Evolutionary conservation across 2,797 vertebrate genomes (phyloP).

Genomic region (Adelosebastes latens): DNA sequence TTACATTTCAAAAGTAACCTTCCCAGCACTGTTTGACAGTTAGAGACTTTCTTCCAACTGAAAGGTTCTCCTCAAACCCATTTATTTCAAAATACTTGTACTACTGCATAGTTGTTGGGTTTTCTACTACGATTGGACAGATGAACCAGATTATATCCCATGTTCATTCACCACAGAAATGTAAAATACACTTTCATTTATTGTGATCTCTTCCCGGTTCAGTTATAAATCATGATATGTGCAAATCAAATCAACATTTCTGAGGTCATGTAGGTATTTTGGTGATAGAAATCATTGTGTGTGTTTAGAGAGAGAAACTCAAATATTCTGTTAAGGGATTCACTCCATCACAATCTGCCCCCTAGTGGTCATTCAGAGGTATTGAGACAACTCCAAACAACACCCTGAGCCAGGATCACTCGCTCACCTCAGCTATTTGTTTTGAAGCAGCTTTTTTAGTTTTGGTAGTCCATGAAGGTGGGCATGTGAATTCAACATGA

Average conservation of each 20-base stretch:
- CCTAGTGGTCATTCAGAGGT: conserved; percentile 42
- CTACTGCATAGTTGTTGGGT: background rate
- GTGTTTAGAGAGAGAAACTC: background rate
- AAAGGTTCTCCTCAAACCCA: background rate
- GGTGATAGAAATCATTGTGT: background rate
- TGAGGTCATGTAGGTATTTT: background rate
- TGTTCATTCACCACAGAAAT: background rate
- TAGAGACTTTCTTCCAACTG: background rate
- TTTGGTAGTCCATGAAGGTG: background rate
- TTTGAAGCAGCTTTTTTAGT: background rate
- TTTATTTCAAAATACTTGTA: background rate
- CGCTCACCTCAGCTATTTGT: background rate
- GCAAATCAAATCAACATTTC: background rate
- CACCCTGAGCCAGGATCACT: background rate
- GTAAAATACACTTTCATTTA: background rate
- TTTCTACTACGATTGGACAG: background rate
- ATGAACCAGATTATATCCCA: background rate
- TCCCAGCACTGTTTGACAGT: background rate
- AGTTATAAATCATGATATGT: background rate
- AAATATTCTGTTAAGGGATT: background rate
- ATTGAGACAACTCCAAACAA: background rate
- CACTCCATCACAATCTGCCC: conserved; percentile 10
- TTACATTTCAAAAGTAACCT: too few species aligned
- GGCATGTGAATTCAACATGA: background rate
- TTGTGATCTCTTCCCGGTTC: background rate